phyloP scores from a whole-genome alignment of 1,140 invertebrate genomes.

The Dendrolimus kikuchii region DNA sequence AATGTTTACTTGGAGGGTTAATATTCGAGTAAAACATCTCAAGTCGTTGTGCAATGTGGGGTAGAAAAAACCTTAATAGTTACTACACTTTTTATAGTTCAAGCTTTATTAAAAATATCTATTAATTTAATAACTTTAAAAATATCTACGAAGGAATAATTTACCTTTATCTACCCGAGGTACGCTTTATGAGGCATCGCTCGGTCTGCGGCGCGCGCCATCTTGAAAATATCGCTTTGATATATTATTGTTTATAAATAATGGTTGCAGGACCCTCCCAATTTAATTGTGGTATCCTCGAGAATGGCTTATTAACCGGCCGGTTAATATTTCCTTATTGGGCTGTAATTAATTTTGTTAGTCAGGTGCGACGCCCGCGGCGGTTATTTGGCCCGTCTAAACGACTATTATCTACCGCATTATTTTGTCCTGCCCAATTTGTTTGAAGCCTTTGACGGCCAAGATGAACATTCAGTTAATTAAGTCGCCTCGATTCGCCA shows the following conservation, averaged over 20 bases:
- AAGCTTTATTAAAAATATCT: no score
- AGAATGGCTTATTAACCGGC: conserved; percentile 68
- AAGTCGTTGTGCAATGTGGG: no score
- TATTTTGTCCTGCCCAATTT: conserved; percentile 68
- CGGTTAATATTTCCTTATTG: conserved; percentile 72
- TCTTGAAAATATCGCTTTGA: conserved; percentile 69
- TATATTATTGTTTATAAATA: conserved; percentile 73
- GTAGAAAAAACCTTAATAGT: no score
- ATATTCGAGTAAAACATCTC: no score
- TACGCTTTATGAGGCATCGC: conserved; percentile 22
- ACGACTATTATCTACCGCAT: conserved; percentile 62
- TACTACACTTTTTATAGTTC: no score
- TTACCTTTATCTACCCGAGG: neutral
- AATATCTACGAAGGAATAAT: neutral
- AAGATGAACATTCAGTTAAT: conserved; percentile 58
- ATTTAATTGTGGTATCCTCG: conserved; percentile 70
- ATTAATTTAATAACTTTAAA: neutral
- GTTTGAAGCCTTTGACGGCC: conserved; percentile 66
- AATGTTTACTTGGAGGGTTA: no score
- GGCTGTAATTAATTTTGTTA: conserved; percentile 69
- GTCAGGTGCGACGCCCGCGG: conserved; percentile 61
- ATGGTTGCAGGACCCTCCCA: conserved; percentile 63
- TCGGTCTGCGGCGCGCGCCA: conserved; percentile 50
- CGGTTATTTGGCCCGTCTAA: conserved; percentile 49
- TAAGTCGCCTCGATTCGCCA: conserved; percentile 35